Evolutionary conservation across 1,140 invertebrate species (phyloP).

Genomic region (Sesamia nonagrioides): DNA sequence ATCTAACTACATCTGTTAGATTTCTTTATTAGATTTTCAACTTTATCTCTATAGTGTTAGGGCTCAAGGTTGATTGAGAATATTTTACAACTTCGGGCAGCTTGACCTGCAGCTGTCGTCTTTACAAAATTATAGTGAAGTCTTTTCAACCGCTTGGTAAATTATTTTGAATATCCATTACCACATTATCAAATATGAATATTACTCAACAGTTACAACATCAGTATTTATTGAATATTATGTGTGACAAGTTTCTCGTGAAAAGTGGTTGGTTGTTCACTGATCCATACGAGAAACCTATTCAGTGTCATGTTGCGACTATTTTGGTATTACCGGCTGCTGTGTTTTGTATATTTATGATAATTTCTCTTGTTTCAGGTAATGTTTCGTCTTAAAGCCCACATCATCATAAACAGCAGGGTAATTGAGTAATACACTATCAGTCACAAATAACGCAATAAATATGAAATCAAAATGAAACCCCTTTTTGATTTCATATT

Average conservation of each 20-base stretch:
- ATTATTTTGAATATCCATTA: too few relatives aligned
- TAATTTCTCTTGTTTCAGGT: conserved; percentile 40
- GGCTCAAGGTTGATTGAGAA: too few relatives aligned
- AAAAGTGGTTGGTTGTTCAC: background rate
- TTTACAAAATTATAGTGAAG: too few relatives aligned
- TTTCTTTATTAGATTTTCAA: too few relatives aligned
- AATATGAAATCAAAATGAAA: too few relatives aligned
- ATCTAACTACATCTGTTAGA: too few relatives aligned
- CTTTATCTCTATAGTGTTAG: too few relatives aligned
- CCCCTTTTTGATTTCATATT: too few relatives aligned
- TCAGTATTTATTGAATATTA: background rate
- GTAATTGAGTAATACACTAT: background rate
- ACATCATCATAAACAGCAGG: background rate
- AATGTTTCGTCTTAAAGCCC: background rate
- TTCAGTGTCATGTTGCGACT: conserved; percentile 3
- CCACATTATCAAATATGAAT: conserved; percentile 1
- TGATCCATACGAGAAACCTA: background rate
- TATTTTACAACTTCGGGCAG: too few relatives aligned
- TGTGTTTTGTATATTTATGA: conserved; percentile 18
- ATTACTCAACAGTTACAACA: background rate
- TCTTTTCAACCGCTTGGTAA: too few relatives aligned
- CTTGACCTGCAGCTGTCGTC: too few relatives aligned
- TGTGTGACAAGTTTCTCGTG: background rate
- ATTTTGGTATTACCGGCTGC: background rate
- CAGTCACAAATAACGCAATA: background rate